Percentiles rank a stretch among this genome's conserved stretches.
These are phyloP conservation scores for Cirrhinus molitorella DNA, from an alignment of 2,797 vertebrate genomes.

Conservation along the genomic window DNA sequence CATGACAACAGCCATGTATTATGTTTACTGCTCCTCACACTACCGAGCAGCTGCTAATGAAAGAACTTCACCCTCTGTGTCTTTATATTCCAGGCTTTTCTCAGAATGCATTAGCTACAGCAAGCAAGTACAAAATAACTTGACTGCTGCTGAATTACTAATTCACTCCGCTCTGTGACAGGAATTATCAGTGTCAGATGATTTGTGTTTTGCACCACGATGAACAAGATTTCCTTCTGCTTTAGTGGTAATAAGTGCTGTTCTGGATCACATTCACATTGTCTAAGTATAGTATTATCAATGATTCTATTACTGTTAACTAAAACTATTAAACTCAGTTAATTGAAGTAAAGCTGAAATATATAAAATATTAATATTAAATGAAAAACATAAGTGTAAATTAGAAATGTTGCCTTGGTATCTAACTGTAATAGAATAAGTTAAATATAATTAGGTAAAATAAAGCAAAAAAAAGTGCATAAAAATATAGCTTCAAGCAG, in stretches of 20 bases:
- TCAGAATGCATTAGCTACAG: constrained; percentile 21
- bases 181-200: constrained; percentile 2
- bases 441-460: too few relatives aligned
- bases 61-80: constrained; percentile 34
- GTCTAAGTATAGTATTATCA: background rate
- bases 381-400: too few relatives aligned
- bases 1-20: constrained; percentile 42
- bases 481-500: too few relatives aligned
- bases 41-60: constrained; percentile 37
- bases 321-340: background rate
- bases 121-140: constrained; percentile 18
- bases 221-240: background rate
- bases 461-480: too few relatives aligned
- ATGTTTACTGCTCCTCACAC: constrained; percentile 44
- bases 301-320: background rate
- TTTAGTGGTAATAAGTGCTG: constrained; percentile 7
- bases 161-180: constrained; percentile 22
- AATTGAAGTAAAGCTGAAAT: too few relatives aligned
- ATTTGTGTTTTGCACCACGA: background rate
- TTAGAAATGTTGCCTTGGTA: too few relatives aligned
- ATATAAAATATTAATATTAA: too few relatives aligned
- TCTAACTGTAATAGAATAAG: too few relatives aligned
- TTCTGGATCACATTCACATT: background rate
- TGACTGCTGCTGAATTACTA: constrained; percentile 30
- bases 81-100: constrained; percentile 32